Percentiles rank a stretch among this genome's conserved stretches.
These are phyloP conservation scores for Dinomys branickii DNA, from an alignment of 2,113 vertebrate species.

Conservation along the genomic window DNA sequence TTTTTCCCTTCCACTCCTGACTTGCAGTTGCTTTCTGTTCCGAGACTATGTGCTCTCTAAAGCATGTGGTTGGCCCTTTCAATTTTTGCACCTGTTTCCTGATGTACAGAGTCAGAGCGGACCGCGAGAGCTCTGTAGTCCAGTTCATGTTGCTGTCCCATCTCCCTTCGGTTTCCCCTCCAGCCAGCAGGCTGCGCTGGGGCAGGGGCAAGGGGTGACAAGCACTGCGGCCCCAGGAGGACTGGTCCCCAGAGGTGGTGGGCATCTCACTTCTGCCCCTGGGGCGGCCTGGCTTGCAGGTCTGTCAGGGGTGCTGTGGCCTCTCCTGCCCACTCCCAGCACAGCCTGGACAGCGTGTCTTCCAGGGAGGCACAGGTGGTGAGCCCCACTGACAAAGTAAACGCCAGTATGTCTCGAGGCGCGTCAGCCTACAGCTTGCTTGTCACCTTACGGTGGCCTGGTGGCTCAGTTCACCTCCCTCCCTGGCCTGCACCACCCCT, in stretches of 20 bases:
- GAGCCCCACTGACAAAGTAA: constrained; percentile 86
- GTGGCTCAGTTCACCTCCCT: constrained; percentile 72
- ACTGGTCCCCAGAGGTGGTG: constrained; percentile 82
- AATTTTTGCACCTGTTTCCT: background rate
- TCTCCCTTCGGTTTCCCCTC: background rate
- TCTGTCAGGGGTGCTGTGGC: constrained; percentile 83
- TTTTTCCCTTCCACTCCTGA: background rate
- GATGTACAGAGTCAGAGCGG: accelerated
- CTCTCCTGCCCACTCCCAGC: constrained; percentile 77
- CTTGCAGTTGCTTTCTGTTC: background rate
- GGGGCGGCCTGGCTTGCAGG: constrained; percentile 86
- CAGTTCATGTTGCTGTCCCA: accelerated
- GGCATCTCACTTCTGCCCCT: constrained; percentile 88
- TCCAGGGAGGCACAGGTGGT: constrained; percentile 90
- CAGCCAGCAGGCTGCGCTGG: background rate
- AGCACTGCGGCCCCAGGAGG: constrained; percentile 78
- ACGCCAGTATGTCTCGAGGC: constrained; percentile 89
- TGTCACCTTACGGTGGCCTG: constrained; percentile 80
- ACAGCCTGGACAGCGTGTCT: constrained; percentile 84
- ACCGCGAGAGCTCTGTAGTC: background rate
- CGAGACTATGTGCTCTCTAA: accelerated
- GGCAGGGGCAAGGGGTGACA: background rate
- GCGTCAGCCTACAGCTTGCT: constrained; percentile 84
- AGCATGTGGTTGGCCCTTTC: accelerated
- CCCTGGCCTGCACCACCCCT: background rate